Base-by-base conservation (phyloP, 2,797 vertebrate genomes). In the Epinephelus malabaricus region DNA sequence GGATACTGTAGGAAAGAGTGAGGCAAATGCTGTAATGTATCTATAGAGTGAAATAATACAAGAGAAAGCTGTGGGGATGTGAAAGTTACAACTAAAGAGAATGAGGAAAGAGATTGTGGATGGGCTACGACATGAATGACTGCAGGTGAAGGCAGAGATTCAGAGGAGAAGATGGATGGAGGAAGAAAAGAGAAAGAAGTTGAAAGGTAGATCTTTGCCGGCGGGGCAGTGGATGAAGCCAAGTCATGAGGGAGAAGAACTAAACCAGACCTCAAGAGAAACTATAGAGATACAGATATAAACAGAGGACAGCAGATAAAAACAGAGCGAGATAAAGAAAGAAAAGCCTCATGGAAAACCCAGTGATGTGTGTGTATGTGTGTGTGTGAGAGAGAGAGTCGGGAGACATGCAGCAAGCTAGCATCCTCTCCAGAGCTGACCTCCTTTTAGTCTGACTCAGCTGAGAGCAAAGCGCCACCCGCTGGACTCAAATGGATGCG, bases 391-490 rank as follows among this genome's bases (percentile, higher is more conserved):
- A 30, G 27, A 1, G 5, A 19, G 40, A 43, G 54, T 77, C 59
- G 21, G 64, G 66, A 79, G 30, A 66, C 11, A 4, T 56, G 69
- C 21, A 71, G 80, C 4, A 12, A 79, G 25, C 38, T 49, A 49
- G 43, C 60, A 23, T 81, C 55, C 67, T 73, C 73, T 6, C 83
- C 80, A 78, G 25, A 62, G 77, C 66, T 90, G 88, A 89, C 85
- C 91, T 89, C 80, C 64, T 91, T 91, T 89, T 8, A 69, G 21
- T 50, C 45, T n/a, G 40, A 73, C 25, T 81, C 73, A 69, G 73
- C 65, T 73, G 79, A 55, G 73, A 74, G 76, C 60, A 60, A 77
- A 87, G 85, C 68, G 34, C 84, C 89, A 65, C 90, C 90, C 66
- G 72, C 82, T 85, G 89, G 79, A 55, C 61, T 1, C 0, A 7